A percentile compares a stretch with the other conserved stretches of the same genome.
phyloP scores from a whole-genome alignment of 2,888 invertebrate genomes.

The Nudaria mundana region DNA sequence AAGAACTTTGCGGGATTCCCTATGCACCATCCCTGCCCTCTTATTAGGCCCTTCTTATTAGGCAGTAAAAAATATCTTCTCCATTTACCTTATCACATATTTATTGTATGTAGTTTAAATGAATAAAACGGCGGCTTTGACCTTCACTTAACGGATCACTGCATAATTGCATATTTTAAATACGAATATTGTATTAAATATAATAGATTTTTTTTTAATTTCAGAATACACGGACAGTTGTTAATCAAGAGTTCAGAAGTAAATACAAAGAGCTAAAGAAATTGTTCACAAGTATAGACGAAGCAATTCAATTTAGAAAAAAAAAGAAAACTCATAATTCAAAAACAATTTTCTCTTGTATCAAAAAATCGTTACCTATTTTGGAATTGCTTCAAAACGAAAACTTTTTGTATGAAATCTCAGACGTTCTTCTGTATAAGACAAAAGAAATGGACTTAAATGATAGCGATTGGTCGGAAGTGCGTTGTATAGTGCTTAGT shows the following conservation, averaged over 20 bases:
- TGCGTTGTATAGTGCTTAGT: slow-evolving; percentile 67
- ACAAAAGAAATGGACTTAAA: slow-evolving; percentile 53
- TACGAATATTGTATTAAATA: neutral
- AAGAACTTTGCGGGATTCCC: no score
- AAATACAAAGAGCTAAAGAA: slow-evolving; percentile 62
- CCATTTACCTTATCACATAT: no score
- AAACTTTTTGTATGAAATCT: slow-evolving; percentile 69
- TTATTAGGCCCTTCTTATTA: no score
- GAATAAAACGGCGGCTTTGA: no score
- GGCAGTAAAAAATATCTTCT: no score
- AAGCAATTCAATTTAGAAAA: slow-evolving; percentile 60
- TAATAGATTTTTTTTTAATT: slow-evolving; percentile 9
- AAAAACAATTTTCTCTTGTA: slow-evolving; percentile 60
- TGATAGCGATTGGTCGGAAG: slow-evolving; percentile 56
- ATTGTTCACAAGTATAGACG: slow-evolving; percentile 58
- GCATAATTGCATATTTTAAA: no score
- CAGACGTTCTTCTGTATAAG: slow-evolving; percentile 56
- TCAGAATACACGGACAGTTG: slow-evolving; percentile 53
- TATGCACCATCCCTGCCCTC: no score
- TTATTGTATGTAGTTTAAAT: no score
- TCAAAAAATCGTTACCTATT: slow-evolving; percentile 78
- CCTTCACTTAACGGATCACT: no score
- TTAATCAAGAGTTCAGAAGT: slow-evolving; percentile 65
- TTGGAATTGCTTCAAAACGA: slow-evolving; percentile 82
- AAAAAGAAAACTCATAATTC: slow-evolving; percentile 47